Evolutionary conservation across 2,797 vertebrate species (phyloP).

Genomic region (Ctenosaura bakeri): DNA sequence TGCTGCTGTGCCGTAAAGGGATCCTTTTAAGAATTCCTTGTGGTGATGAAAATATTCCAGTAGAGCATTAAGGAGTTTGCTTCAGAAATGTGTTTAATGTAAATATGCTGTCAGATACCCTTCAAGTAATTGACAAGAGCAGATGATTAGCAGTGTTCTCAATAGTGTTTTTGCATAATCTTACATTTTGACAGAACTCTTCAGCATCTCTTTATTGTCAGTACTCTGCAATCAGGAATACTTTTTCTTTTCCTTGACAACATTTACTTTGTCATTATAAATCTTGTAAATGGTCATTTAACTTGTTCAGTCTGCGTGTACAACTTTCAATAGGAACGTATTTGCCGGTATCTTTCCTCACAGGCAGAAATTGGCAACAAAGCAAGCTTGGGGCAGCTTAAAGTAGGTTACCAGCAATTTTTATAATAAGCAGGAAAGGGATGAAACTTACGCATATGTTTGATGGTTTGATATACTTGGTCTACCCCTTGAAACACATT

Average conservation of each 20-base stretch:
- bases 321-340: slow-evolving; percentile 59
- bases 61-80: slow-evolving; percentile 82
- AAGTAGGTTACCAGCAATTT: slow-evolving; percentile 53
- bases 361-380: slow-evolving; percentile 59
- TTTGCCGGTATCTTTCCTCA: slow-evolving; percentile 60
- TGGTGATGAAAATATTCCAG: slow-evolving; percentile 80
- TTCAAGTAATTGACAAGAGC: slow-evolving; percentile 93
- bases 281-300: slow-evolving; percentile 86
- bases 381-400: slow-evolving; percentile 69
- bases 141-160: slow-evolving; percentile 93
- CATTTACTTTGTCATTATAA: slow-evolving; percentile 83
- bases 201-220: slow-evolving; percentile 83
- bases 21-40: slow-evolving; percentile 75
- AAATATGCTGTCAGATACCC: slow-evolving; percentile 94
- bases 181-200: slow-evolving; percentile 86
- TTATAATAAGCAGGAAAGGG: slow-evolving; percentile 43
- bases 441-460: slow-evolving; percentile 31
- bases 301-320: slow-evolving; percentile 72
- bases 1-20: slow-evolving; percentile 57
- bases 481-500: neutral
- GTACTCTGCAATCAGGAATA: slow-evolving; percentile 78
- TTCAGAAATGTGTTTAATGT: slow-evolving; percentile 87
- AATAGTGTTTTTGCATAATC: slow-evolving; percentile 90
- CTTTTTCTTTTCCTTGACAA: slow-evolving; percentile 75
- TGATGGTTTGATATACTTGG: slow-evolving; percentile 11